Base-by-base conservation (phyloP, 2,113 vertebrate species). In the Tupaia chinensis region DNA sequence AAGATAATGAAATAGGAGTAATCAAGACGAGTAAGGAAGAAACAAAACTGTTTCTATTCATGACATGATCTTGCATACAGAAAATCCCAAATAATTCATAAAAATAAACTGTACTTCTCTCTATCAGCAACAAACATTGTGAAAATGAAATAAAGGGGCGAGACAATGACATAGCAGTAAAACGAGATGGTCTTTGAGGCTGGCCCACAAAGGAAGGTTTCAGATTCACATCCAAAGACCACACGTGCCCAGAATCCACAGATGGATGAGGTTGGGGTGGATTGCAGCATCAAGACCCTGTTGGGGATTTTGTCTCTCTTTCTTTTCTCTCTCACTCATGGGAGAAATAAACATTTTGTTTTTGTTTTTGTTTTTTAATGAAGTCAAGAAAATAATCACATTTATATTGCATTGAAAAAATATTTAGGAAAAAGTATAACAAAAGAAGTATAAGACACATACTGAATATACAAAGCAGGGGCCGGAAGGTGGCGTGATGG, bases 1-100 rank as follows among this genome's bases (percentile, higher is more conserved):
- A 79, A 34, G 63, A 80, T 58, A 89, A 66, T 89, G 44, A 89
- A 87, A 77, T 72, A 8, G n/a, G 66, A 77, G 87, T 23, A 89
- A 56, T n/a, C 19, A 22, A 56, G 44, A 77, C n/a, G n/a, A 13
- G 8, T 65, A 77, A 88, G 11, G 34, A 77, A 88, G 17, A 86
- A 60, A 34, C 56, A 87, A 78, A 78, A 32, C 3, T 89, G 15
- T 34, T 20, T 73, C 19, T 78, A 22, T 65, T 76, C 29, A 89
- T 25, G 58, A 89, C 53, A n/a, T 77, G 25, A 63, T 79, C 65
- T 79, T 69, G 20, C 54, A 68, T 34, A n/a, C 3, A 63, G 19
- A 77, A 87, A 76, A 53, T 76, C 44, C 5, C 17, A 68, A 32
- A 8, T 17, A 68, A 56, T 89, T 20, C 72, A 77, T 20, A 89